Evolutionary conservation across 2,888 invertebrate genomes (phyloP).

Genomic region (Catotricha subobsoleta): DNA sequence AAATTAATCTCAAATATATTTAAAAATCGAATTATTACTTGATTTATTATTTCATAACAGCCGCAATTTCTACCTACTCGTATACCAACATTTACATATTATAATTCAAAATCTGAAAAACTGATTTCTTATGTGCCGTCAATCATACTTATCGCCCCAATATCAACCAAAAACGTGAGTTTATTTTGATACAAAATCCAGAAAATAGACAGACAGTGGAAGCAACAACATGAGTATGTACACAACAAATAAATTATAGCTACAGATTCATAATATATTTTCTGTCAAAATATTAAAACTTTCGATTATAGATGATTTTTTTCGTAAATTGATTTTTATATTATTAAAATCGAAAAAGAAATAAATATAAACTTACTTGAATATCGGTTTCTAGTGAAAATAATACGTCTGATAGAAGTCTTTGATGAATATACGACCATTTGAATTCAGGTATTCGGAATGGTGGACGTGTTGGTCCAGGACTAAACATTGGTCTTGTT

Average conservation of each 20-base stretch:
- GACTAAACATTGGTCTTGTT: conserved; percentile 79
- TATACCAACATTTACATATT: too few relatives aligned
- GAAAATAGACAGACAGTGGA: too few relatives aligned
- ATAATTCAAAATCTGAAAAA: too few relatives aligned
- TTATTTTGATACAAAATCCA: too few relatives aligned
- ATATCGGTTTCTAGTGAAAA: conserved; percentile 96
- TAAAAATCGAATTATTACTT: too few relatives aligned
- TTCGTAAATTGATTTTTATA: background rate
- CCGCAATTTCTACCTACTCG: too few relatives aligned
- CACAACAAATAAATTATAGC: background rate
- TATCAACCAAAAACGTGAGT: too few relatives aligned
- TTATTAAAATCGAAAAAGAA: background rate
- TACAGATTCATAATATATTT: background rate
- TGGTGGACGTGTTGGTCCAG: conserved; percentile 82
- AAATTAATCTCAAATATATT: too few relatives aligned
- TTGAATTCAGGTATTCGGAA: conserved; percentile 99
- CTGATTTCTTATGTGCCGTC: too few relatives aligned
- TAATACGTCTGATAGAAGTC: conserved; percentile 85
- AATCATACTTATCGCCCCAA: too few relatives aligned
- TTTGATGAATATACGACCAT: conserved; percentile 98
- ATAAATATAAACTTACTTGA: conserved; percentile 39
- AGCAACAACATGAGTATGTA: background rate
- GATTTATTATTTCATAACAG: too few relatives aligned
- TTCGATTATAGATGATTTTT: too few relatives aligned
- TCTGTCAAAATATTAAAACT: background rate